Evolutionary conservation across 2,113 vertebrate species (phyloP).

Genomic region (Monopterus albus): DNA sequence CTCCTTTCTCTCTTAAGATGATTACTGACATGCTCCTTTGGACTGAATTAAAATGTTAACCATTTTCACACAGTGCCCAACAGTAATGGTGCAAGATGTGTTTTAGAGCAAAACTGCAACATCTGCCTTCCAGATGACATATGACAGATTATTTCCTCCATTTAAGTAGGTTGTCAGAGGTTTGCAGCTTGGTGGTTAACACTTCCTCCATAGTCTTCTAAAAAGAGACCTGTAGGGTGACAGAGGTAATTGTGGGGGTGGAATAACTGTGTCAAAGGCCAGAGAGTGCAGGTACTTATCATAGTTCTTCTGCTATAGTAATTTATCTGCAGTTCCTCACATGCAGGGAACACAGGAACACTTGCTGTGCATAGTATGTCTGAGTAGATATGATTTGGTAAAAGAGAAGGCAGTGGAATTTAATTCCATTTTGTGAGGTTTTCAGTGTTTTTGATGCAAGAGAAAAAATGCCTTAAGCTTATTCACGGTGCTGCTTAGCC

Average conservation of each 20-base stretch:
- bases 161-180: conserved; percentile 2
- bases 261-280: not conserved
- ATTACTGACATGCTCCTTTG: conserved; percentile 9
- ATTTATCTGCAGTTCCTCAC: conserved; percentile 14
- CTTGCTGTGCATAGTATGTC: not conserved
- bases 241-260: conserved; percentile 8
- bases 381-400: no score
- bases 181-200: conserved; percentile 8
- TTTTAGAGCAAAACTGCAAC: not conserved
- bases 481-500: not conserved
- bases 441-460: conserved; percentile 6
- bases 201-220: not conserved
- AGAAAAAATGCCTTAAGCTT: conserved; percentile 6
- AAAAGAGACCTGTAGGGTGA: conserved; percentile 37
- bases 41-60: not conserved
- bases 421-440: conserved; percentile 9
- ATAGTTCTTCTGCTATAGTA: conserved; percentile 24
- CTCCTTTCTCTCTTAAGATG: conserved; percentile 5
- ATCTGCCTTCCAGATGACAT: not conserved
- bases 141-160: not conserved
- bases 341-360: not conserved
- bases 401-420: not conserved
- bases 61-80: not conserved
- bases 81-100: not conserved
- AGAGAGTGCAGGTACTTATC: conserved; percentile 22